Percentiles rank a stretch among this genome's conserved stretches.
These are phyloP conservation scores for Temnothorax nylanderi DNA, from an alignment of 1,140 invertebrate genomes.

Conservation along the genomic window DNA sequence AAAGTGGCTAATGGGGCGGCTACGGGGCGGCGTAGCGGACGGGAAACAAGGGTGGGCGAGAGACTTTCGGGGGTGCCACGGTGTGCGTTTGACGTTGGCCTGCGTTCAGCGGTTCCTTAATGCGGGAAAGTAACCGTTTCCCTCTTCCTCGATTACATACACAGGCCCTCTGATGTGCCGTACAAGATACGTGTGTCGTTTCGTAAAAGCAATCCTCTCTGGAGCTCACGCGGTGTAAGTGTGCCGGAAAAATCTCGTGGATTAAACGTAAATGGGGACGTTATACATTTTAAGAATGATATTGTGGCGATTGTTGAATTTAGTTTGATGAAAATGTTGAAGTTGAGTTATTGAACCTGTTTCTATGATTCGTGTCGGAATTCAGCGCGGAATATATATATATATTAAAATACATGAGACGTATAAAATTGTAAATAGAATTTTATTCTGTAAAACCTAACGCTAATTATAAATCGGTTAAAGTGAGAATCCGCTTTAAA, in stretches of 20 bases:
- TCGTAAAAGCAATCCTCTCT: neutral
- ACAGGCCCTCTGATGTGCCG: neutral
- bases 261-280: too few species aligned
- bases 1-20: constrained; percentile 67
- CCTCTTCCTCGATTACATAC: constrained; percentile 13
- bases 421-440: too few species aligned
- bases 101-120: constrained; percentile 72
- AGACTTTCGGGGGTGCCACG: constrained; percentile 64
- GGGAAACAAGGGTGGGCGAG: constrained; percentile 18
- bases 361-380: neutral
- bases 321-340: neutral
- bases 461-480: too few species aligned
- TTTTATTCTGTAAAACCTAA: too few species aligned
- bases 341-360: neutral
- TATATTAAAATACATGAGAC: too few species aligned
- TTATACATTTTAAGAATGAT: neutral
- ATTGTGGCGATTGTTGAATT: neutral
- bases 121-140: constrained; percentile 71
- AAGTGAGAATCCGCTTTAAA: too few species aligned
- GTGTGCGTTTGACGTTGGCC: constrained; percentile 78
- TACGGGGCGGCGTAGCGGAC: neutral
- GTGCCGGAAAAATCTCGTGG: neutral
- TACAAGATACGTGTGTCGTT: neutral
- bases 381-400: neutral
- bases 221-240: neutral